Evolutionary conservation across 2,113 vertebrate genomes (phyloP).

Genomic region (Piprites chloris): DNA sequence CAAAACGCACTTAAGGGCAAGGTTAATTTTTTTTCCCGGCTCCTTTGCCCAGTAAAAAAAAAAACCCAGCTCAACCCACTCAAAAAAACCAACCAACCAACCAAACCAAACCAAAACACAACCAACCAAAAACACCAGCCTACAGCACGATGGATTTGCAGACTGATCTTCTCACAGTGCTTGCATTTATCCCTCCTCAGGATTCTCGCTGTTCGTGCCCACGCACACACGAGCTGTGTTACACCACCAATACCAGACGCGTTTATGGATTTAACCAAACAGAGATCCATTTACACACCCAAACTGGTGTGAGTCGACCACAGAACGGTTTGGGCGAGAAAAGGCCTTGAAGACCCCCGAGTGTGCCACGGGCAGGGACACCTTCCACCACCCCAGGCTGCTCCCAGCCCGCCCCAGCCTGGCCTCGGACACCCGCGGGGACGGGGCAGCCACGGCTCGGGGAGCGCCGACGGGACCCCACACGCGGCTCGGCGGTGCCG

Average conservation of each 20-base stretch:
- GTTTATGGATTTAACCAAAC: not conserved
- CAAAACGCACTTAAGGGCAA: not conserved
- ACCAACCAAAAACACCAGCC: accelerated
- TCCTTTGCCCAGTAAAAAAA: not conserved
- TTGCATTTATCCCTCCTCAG: not conserved
- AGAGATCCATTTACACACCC: accelerated
- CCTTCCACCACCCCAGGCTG: accelerated
- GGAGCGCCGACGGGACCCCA: not conserved
- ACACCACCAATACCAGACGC: not conserved
- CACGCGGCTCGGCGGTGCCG: not conserved
- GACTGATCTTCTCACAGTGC: not conserved
- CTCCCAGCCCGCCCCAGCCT: not conserved
- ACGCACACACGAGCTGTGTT: not conserved
- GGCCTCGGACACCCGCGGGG: not conserved
- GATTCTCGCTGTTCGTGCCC: not conserved
- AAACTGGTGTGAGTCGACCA: too few relatives aligned
- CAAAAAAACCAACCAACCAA: too few relatives aligned
- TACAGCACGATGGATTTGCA: not conserved
- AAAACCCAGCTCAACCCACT: too few relatives aligned
- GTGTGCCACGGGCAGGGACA: not conserved
- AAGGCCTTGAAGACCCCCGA: too few relatives aligned
- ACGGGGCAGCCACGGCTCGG: not conserved
- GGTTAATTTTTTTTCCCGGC: too few relatives aligned
- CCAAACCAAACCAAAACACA: not conserved
- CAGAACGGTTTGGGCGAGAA: not conserved